Conservation (phyloP, 2,888 invertebrate genomes). For the Microctonus hyperodae region DNA sequence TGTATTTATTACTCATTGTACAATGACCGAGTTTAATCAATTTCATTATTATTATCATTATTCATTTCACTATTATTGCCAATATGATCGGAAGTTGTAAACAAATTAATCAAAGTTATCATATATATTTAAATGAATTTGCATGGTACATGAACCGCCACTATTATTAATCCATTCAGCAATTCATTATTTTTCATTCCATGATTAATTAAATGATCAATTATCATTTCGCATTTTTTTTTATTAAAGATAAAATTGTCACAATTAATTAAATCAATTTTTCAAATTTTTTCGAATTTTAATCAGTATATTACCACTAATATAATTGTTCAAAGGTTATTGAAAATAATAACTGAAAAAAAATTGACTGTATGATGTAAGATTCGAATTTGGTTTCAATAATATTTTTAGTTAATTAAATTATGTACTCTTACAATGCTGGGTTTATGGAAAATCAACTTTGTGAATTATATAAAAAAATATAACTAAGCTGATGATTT, state of each 20-base stretch:
- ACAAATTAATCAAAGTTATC: neutral
- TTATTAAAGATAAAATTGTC: neutral
- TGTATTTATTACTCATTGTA: constrained; percentile 42
- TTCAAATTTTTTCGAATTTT: neutral
- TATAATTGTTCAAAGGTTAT: neutral
- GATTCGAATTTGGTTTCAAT: neutral
- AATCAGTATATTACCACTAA: neutral
- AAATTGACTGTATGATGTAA: neutral
- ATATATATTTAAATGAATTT: neutral
- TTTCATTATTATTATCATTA: neutral
- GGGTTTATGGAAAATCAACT: too few relatives aligned
- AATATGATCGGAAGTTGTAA: neutral
- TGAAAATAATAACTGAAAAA: neutral
- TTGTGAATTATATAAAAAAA: too few relatives aligned
- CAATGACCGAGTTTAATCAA: constrained; percentile 29
- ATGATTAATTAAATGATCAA: neutral
- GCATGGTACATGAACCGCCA: neutral
- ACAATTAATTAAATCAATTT: neutral
- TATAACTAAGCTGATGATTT: too few relatives aligned
- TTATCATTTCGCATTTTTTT: too few relatives aligned
- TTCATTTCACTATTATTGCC: neutral
- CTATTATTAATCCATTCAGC: neutral
- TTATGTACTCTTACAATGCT: too few relatives aligned
- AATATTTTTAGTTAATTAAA: neutral
- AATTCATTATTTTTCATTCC: neutral